A percentile compares a stretch with the other conserved stretches of the same genome.
Conservation (phyloP, 2,888 invertebrate species). For the Tenthredo notha region DNA sequence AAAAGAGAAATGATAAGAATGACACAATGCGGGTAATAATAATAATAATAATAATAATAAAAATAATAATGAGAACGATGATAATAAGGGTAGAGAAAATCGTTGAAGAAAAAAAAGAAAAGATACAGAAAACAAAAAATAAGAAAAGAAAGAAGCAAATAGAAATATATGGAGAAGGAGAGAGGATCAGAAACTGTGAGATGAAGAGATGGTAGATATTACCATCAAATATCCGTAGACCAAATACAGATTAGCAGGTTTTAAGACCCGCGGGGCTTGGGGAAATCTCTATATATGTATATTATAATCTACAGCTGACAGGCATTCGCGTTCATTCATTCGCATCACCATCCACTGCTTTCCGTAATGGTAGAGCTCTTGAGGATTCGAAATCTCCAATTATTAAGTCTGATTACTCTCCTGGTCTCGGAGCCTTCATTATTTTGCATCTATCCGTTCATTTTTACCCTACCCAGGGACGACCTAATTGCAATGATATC, state of each 20-base stretch:
- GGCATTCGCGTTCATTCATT: conserved; percentile 50
- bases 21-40: neutral
- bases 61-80: neutral
- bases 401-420: conserved; percentile 53
- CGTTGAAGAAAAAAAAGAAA: neutral
- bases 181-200: conserved; percentile 70
- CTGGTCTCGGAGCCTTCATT: conserved; percentile 47
- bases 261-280: conserved; percentile 37
- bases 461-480: conserved; percentile 41
- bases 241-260: conserved; percentile 51
- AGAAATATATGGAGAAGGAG: conserved; percentile 32
- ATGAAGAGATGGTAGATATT: conserved; percentile 4
- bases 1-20: neutral
- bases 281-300: conserved; percentile 6
- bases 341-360: conserved; percentile 19
- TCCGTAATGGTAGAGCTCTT: conserved; percentile 51
- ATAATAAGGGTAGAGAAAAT: neutral
- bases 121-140: neutral
- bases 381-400: conserved; percentile 53
- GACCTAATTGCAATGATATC: conserved; percentile 12
- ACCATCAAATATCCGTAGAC: conserved; percentile 34
- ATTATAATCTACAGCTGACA: conserved; percentile 18
- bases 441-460: conserved; percentile 46
- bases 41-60: neutral
- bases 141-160: neutral